These are phyloP conservation scores for Heliconius hewitsoni DNA, from an alignment of 1,140 invertebrate species.

Conservation along the genomic window DNA sequence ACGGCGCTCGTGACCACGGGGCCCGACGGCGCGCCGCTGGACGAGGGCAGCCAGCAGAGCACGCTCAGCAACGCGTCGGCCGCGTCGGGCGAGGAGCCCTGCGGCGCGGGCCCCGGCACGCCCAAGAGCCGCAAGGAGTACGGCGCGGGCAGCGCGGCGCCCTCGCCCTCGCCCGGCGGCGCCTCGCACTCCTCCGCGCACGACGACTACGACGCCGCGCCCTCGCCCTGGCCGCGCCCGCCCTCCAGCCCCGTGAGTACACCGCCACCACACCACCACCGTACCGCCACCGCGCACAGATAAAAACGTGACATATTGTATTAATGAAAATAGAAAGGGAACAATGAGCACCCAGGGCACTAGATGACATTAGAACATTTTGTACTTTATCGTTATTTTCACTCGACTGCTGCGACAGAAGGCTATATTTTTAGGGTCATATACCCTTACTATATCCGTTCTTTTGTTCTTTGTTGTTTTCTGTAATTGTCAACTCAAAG, in stretches of 20 bases:
- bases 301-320: too few species aligned
- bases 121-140: constrained; percentile 88
- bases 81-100: constrained; percentile 92
- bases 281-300: too few species aligned
- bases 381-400: too few species aligned
- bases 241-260: constrained; percentile 93
- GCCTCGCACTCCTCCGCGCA: constrained; percentile 91
- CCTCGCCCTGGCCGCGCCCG: constrained; percentile 91
- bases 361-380: too few species aligned
- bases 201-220: constrained; percentile 95
- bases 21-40: constrained; percentile 91
- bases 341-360: too few species aligned
- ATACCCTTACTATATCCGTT: too few species aligned
- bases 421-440: too few species aligned
- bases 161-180: constrained; percentile 87
- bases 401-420: too few species aligned
- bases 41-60: constrained; percentile 95
- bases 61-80: constrained; percentile 94
- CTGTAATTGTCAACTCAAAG: too few species aligned
- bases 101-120: constrained; percentile 82
- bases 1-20: constrained; percentile 93
- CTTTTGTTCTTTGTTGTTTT: too few species aligned
- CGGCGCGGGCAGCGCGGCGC: constrained; percentile 75
- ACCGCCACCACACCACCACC: too few species aligned
- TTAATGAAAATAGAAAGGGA: too few species aligned